phyloP scores from a whole-genome alignment of 2,888 invertebrate species.

The Mythimna pallens region DNA sequence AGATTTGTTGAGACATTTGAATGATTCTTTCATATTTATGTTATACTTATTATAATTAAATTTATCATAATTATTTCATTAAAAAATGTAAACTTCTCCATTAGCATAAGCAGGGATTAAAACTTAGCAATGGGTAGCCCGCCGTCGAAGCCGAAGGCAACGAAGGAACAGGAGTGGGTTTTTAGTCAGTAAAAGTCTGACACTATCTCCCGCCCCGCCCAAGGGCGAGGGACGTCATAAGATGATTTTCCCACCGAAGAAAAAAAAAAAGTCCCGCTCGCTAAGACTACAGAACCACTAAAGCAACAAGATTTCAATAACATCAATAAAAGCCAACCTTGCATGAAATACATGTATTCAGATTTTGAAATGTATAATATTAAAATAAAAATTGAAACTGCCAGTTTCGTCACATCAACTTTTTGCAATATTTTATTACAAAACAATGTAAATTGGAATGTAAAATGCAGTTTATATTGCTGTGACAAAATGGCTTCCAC shows the following conservation, averaged over 20 bases:
- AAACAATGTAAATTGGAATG: conserved; percentile 70
- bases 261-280: background rate
- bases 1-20: too few relatives aligned
- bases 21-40: too few relatives aligned
- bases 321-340: conserved; percentile 47
- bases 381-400: conserved; percentile 53
- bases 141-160: too few relatives aligned
- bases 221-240: too few relatives aligned
- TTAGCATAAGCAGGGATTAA: background rate
- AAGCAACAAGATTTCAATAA: conserved; percentile 2
- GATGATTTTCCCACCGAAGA: too few relatives aligned
- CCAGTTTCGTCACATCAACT: conserved; percentile 66
- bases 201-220: too few relatives aligned
- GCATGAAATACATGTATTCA: conserved; percentile 71
- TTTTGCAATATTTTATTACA: conserved; percentile 59
- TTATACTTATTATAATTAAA: too few relatives aligned
- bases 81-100: too few relatives aligned
- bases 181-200: too few relatives aligned
- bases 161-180: too few relatives aligned
- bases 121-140: too few relatives aligned
- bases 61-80: too few relatives aligned
- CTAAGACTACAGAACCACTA: conserved; percentile 1
- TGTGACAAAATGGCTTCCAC: conserved; percentile 60
- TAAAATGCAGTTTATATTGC: conserved; percentile 58
- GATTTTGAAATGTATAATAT: conserved; percentile 61